Percentiles rank a stretch among this genome's conserved stretches.
Conservation (phyloP, 2,888 invertebrate genomes). For the Drosophila anomalipes region DNA sequence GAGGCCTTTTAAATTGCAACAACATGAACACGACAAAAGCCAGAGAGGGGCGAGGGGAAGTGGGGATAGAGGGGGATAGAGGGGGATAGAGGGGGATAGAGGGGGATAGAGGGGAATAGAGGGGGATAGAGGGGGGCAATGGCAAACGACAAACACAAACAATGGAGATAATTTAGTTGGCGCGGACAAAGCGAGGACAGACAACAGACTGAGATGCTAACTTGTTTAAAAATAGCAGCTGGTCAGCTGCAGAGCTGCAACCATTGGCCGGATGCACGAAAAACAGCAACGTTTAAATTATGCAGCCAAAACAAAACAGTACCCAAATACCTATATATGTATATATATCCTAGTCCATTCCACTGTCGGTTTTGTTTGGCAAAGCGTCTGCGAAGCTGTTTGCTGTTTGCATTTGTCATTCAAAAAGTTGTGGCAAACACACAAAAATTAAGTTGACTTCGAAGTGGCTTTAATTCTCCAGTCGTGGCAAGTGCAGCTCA, state of each 20-base stretch:
- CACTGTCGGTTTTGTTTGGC: slow-evolving; percentile 60
- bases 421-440: slow-evolving; percentile 65
- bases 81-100: neutral
- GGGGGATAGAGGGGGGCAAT: neutral
- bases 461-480: slow-evolving; percentile 61
- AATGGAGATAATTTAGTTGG: slow-evolving; percentile 79
- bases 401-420: slow-evolving; percentile 62
- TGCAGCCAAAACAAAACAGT: slow-evolving; percentile 66
- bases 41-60: neutral
- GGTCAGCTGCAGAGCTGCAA: slow-evolving; percentile 48
- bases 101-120: neutral
- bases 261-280: slow-evolving; percentile 62
- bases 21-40: slow-evolving; percentile 10
- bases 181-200: slow-evolving; percentile 51
- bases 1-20: slow-evolving; percentile 51
- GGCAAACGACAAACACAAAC: slow-evolving; percentile 69
- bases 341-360: neutral
- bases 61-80: no score
- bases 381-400: slow-evolving; percentile 61
- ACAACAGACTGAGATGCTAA: slow-evolving; percentile 23
- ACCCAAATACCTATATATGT: neutral
- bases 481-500: slow-evolving; percentile 72
- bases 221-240: slow-evolving; percentile 70
- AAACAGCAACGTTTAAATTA: slow-evolving; percentile 71
- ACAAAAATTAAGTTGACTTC: slow-evolving; percentile 65